Conservation (phyloP, 2,888 invertebrate genomes). For the Ochropacha duplaris region DNA sequence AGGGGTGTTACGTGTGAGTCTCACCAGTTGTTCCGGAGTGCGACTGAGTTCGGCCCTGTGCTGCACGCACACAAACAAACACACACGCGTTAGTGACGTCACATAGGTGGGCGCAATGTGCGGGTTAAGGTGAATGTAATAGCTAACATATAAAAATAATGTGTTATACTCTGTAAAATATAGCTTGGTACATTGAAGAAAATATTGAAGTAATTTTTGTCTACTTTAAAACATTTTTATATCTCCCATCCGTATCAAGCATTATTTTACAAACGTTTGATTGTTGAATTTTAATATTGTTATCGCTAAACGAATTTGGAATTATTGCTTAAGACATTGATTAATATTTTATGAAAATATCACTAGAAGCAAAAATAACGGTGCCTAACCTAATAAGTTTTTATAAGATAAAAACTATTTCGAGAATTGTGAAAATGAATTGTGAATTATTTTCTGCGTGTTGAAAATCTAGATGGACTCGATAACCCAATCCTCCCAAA, state of each 20-base stretch:
- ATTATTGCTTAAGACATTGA: too few species aligned
- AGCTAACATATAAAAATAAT: neutral
- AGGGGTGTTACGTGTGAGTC: constrained; percentile 36
- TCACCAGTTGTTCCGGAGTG: constrained; percentile 75
- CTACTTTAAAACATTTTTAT: neutral
- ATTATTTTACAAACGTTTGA: neutral
- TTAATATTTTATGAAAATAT: too few species aligned
- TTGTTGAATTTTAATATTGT: too few species aligned
- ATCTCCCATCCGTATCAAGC: neutral
- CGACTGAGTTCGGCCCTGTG: constrained; percentile 75
- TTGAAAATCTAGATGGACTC: too few species aligned
- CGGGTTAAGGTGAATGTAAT: neutral
- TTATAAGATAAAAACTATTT: too few species aligned
- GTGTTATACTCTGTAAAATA: neutral
- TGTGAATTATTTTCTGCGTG: too few species aligned
- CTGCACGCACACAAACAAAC: constrained; percentile 64
- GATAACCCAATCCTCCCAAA: too few species aligned
- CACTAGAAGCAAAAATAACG: too few species aligned
- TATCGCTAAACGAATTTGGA: too few species aligned
- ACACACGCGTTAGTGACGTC: constrained; percentile 51
- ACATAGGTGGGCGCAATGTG: constrained; percentile 25
- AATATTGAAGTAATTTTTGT: too few species aligned
- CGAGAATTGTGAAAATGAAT: too few species aligned
- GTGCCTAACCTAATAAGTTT: too few species aligned
- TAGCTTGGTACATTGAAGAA: neutral